phyloP scores from a whole-genome alignment of 2,797 vertebrate genomes.

The Phylloscopus collybita region DNA sequence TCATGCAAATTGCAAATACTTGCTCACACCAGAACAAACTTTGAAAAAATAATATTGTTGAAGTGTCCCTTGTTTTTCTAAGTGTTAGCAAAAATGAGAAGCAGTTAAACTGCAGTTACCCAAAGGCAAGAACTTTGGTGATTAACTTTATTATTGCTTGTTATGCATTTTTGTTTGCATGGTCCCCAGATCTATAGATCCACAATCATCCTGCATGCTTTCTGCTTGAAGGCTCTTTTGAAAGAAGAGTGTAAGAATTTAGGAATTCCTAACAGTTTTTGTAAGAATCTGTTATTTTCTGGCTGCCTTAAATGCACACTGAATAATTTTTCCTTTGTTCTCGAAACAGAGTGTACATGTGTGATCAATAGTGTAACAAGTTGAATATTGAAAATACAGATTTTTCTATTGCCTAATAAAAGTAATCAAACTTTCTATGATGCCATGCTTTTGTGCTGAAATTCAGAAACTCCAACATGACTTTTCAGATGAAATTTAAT shows the following conservation, averaged over 20 bases:
- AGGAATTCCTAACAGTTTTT: neutral
- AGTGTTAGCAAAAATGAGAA: conserved; percentile 11
- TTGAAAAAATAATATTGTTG: conserved; percentile 19
- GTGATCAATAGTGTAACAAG: neutral
- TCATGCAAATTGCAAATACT: conserved; percentile 62
- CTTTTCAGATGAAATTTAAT: neutral
- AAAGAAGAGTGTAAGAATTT: neutral
- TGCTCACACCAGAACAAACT: conserved; percentile 26
- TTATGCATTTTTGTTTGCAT: neutral
- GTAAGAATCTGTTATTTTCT: neutral
- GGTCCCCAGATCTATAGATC: neutral
- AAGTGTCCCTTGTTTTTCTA: neutral
- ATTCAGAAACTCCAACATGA: neutral
- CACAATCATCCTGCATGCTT: neutral
- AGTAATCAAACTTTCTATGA: neutral
- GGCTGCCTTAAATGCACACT: neutral
- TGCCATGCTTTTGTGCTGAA: neutral
- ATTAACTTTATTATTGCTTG: conserved; percentile 32
- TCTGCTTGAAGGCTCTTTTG: neutral
- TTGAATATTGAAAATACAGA: neutral
- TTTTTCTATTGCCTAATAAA: neutral
- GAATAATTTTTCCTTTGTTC: neutral
- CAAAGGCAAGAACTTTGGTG: neutral
- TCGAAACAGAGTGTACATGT: neutral
- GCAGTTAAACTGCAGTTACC: neutral